These are phyloP conservation scores for Daboia siamensis DNA, from an alignment of 2,113 vertebrate genomes.

Conservation along the genomic window DNA sequence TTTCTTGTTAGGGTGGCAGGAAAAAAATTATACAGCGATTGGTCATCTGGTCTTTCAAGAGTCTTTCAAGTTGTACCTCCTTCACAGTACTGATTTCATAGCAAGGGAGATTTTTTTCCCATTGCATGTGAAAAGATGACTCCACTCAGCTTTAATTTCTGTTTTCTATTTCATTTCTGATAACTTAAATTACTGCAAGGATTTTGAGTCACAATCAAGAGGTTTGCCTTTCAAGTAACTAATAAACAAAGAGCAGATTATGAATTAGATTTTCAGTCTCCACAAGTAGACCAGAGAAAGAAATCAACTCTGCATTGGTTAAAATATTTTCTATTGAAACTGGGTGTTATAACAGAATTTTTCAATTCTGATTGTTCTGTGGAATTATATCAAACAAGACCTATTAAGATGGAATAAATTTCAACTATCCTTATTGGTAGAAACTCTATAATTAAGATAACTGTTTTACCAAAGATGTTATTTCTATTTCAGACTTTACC, in stretches of 20 bases:
- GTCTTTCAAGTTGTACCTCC: background rate
- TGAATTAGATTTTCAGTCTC: background rate
- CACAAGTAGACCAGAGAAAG: background rate
- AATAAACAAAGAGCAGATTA: background rate
- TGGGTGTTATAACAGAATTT: background rate
- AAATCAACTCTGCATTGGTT: background rate
- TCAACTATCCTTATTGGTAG: no score
- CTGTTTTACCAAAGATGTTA: no score
- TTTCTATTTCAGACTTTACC: no score
- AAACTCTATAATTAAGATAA: no score
- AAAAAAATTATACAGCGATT: background rate
- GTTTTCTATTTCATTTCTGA: background rate
- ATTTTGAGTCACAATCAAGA: background rate
- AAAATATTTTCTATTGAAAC: background rate
- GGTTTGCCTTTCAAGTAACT: background rate
- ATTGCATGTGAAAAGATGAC: background rate
- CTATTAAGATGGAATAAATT: no score
- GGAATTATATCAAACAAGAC: no score
- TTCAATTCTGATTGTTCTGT: background rate
- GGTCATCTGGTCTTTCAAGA: background rate
- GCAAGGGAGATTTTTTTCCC: background rate
- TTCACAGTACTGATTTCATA: fast-evolving
- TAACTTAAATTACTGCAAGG: background rate
- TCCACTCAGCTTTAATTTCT: fast-evolving
- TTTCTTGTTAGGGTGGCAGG: background rate